Conservation (phyloP, 2,797 vertebrate genomes). For the Pangasius macronema region DNA sequence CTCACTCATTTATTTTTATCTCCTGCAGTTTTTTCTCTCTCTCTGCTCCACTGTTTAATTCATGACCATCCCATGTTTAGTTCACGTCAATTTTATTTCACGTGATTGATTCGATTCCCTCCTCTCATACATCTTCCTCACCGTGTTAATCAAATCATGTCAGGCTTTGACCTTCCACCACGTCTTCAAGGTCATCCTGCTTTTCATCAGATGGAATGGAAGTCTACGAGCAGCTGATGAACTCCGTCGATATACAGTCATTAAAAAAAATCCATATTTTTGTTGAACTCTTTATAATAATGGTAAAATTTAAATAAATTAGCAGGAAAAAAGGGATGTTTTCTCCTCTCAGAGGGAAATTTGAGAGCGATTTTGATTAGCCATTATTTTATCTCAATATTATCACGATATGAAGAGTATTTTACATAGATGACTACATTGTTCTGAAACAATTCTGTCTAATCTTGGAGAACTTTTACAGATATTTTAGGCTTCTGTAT, state of each 20-base stretch:
- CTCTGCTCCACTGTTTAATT: neutral
- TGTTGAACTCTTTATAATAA: neutral
- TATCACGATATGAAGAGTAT: neutral
- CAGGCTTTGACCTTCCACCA: conserved; percentile 27
- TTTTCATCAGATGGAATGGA: neutral
- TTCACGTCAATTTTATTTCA: neutral
- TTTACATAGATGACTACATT: neutral
- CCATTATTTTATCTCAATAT: neutral
- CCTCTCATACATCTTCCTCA: neutral
- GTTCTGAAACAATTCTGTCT: neutral
- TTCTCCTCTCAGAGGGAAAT: neutral
- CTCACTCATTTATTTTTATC: conserved; percentile 8
- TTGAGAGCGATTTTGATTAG: neutral
- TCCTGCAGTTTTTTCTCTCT: neutral
- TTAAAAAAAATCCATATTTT: neutral
- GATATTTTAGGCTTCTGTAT: neutral
- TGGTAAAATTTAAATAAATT: neutral
- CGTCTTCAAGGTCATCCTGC: conserved; percentile 33
- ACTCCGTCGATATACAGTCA: neutral
- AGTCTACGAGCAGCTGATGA: neutral
- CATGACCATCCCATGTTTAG: neutral
- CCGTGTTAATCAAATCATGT: conserved; percentile 4
- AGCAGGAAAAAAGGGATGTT: neutral
- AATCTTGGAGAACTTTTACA: neutral
- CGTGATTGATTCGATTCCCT: conserved; percentile 13